Percentiles rank a stretch among this genome's conserved stretches.
These are phyloP conservation scores for Sphenodon punctatus DNA, from an alignment of 2,797 vertebrate genomes.

Conservation along the genomic window DNA sequence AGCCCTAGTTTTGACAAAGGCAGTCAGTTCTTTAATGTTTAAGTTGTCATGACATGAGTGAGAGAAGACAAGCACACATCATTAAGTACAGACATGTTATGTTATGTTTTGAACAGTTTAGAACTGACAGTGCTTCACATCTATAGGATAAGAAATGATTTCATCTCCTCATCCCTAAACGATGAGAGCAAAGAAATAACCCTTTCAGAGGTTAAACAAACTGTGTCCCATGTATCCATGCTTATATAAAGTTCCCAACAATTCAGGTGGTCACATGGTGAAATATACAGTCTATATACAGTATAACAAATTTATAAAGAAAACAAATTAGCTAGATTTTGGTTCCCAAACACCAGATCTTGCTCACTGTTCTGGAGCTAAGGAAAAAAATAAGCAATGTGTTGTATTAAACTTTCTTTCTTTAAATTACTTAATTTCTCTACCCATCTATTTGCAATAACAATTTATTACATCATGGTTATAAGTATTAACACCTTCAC, in stretches of 20 bases:
- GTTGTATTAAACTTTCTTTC: not conserved
- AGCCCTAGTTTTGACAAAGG: no score
- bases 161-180: constrained; percentile 59
- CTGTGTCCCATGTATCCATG: constrained; percentile 58
- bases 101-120: constrained; percentile 55
- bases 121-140: constrained; percentile 70
- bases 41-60: not conserved
- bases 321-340: constrained; percentile 23
- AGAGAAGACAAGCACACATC: constrained; percentile 51
- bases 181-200: constrained; percentile 59
- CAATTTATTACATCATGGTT: not conserved
- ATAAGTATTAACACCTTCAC: constrained; percentile 18
- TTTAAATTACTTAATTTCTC: not conserved
- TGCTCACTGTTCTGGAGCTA: not conserved
- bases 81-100: constrained; percentile 44
- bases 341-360: constrained; percentile 16
- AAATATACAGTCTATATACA: constrained; percentile 39
- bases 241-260: constrained; percentile 42
- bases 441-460: constrained; percentile 1
- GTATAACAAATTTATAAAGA: constrained; percentile 22
- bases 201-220: constrained; percentile 62
- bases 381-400: constrained; percentile 8
- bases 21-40: constrained; percentile 14
- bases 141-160: constrained; percentile 66
- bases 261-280: constrained; percentile 17